phyloP scores from a whole-genome alignment of 1,140 invertebrate species.

The Drosophila mauritiana region DNA sequence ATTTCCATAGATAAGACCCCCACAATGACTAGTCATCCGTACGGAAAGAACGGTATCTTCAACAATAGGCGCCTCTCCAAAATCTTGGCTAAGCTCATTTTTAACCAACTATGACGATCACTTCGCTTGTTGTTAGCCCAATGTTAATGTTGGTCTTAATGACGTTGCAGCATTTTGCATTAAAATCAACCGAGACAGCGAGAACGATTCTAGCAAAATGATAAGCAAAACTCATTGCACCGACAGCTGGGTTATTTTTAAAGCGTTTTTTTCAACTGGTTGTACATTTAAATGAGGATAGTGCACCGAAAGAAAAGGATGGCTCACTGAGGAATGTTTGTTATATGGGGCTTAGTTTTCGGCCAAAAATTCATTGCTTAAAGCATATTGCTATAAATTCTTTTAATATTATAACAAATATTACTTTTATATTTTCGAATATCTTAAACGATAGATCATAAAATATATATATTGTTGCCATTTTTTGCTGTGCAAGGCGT shows the following conservation, averaged over 20 bases:
- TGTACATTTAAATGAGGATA: constrained; percentile 63
- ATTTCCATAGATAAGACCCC: constrained; percentile 63
- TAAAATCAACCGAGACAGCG: constrained; percentile 18
- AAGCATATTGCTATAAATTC: no score
- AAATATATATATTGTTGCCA: no score
- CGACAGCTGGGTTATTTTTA: constrained; percentile 34
- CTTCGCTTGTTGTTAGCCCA: constrained; percentile 14
- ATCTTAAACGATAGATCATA: no score
- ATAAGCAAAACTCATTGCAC: constrained; percentile 75
- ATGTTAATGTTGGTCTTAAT: constrained; percentile 37
- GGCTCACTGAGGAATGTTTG: not conserved
- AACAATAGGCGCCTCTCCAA: constrained; percentile 45
- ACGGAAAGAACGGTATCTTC: constrained; percentile 38
- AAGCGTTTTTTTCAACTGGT: constrained; percentile 56
- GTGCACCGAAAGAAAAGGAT: constrained; percentile 12
- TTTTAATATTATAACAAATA: no score
- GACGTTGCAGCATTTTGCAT: constrained; percentile 53
- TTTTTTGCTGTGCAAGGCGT: constrained; percentile 2
- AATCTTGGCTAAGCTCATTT: constrained; percentile 15
- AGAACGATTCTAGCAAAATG: constrained; percentile 68
- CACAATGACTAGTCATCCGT: constrained; percentile 11
- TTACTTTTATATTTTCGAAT: no score
- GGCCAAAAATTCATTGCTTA: no score
- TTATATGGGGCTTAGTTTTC: rapidly evolving
- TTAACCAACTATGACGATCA: constrained; percentile 5